These are phyloP conservation scores for Dugesia japonica DNA, from an alignment of 2,888 invertebrate species.

Conservation along the genomic window DNA sequence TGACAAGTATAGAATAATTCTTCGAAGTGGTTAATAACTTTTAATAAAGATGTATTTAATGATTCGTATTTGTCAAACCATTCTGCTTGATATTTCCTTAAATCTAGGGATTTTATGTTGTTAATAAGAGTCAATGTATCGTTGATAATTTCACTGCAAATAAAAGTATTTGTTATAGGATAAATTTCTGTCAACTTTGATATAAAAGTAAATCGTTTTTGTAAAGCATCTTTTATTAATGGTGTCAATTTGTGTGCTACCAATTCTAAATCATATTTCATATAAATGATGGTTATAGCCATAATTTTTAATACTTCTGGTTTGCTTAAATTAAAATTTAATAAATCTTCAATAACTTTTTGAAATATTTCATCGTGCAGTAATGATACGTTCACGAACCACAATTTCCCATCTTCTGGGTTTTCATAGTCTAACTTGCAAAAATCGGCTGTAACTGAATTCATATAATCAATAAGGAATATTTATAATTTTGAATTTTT, in stretches of 20 bases:
- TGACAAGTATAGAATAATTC: background rate
- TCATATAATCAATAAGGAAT: background rate
- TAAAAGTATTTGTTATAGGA: background rate
- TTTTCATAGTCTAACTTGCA: background rate
- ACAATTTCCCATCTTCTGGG: background rate
- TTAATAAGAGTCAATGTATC: background rate
- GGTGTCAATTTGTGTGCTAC: background rate
- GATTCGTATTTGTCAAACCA: background rate
- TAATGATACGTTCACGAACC: background rate
- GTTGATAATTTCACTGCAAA: background rate
- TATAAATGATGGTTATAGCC: background rate
- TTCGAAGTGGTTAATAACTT: background rate
- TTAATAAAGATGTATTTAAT: background rate
- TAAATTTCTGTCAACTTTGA: background rate
- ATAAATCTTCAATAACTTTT: background rate
- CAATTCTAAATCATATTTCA: background rate
- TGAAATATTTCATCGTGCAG: background rate
- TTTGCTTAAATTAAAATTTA: slow-evolving; percentile 11
- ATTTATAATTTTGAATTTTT: no score
- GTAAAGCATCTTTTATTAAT: background rate
- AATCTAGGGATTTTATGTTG: background rate
- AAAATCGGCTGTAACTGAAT: background rate
- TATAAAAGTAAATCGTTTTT: background rate
- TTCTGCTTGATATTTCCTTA: background rate
- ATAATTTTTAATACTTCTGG: background rate